These are phyloP conservation scores for Petrolisthes manimaculis DNA, from an alignment of 2,888 invertebrate species.

Conservation along the genomic window DNA sequence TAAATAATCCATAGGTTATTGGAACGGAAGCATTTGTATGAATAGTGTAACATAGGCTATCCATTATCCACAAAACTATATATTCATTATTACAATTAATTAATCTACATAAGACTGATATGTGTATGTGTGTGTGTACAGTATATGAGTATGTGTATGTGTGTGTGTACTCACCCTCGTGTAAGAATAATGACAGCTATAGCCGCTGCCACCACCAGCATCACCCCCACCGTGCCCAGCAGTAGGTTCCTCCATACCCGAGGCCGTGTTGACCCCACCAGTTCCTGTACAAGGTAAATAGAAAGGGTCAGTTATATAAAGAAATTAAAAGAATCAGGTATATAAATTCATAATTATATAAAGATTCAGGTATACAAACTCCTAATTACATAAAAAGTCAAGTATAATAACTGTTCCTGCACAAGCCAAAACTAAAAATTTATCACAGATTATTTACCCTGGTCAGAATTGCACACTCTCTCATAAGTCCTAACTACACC, in stretches of 20 bases:
- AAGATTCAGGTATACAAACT: no score
- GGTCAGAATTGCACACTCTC: no score
- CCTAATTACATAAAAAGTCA: no score
- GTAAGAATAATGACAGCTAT: constrained; percentile 75
- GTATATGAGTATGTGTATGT: background rate
- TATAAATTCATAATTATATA: no score
- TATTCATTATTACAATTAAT: background rate
- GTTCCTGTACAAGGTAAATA: constrained; percentile 37
- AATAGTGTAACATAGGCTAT: background rate
- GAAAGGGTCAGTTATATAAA: background rate
- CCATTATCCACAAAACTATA: background rate
- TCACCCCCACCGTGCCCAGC: constrained; percentile 74
- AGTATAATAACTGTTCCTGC: no score
- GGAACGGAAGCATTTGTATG: background rate
- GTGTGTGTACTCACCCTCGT: constrained; percentile 25
- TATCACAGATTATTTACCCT: no score
- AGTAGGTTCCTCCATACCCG: constrained; percentile 60
- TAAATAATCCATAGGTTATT: no score
- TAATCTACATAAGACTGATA: background rate
- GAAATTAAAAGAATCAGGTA: background rate
- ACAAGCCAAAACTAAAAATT: no score
- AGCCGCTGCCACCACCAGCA: constrained; percentile 76
- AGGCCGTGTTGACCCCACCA: constrained; percentile 50
- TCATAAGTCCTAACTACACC: no score
- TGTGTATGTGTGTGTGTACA: background rate